phyloP scores from a whole-genome alignment of 2,113 vertebrate genomes.

The Aegotheles bennettii region DNA sequence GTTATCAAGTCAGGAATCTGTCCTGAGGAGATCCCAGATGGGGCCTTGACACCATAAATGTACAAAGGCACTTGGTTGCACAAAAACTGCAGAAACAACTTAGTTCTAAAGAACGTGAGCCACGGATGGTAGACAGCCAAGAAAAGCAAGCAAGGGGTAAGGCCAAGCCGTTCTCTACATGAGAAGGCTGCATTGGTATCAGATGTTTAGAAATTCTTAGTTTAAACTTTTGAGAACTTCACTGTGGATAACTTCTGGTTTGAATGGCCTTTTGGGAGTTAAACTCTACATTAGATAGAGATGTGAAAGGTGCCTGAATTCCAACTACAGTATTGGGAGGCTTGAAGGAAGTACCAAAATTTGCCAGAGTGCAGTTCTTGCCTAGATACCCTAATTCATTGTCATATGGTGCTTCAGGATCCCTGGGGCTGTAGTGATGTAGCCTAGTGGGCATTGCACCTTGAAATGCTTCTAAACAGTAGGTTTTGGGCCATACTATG shows the following conservation, averaged over 20 bases:
- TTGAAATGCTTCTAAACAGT: background rate
- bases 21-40: slow-evolving; percentile 54
- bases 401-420: background rate
- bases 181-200: background rate
- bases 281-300: background rate
- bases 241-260: background rate
- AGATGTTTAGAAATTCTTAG: slow-evolving; percentile 12
- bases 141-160: slow-evolving; percentile 54
- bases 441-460: background rate
- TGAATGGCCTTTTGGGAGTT: background rate
- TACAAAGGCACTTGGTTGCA: slow-evolving; percentile 52
- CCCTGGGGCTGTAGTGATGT: background rate
- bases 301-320: background rate
- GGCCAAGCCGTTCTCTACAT: background rate
- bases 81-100: slow-evolving; percentile 54
- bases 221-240: background rate
- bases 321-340: background rate
- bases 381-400: fast-evolving
- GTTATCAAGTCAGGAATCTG: slow-evolving; percentile 59
- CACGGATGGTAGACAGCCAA: slow-evolving; percentile 36
- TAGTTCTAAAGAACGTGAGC: slow-evolving; percentile 28
- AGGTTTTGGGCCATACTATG: background rate
- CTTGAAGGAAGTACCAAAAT: background rate
- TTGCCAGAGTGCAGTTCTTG: background rate
- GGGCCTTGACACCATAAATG: slow-evolving; percentile 61